A percentile compares a stretch with the other conserved stretches of the same genome.
phyloP scores from a whole-genome alignment of 2,113 vertebrate genomes.

The Nycticebus coucang region DNA sequence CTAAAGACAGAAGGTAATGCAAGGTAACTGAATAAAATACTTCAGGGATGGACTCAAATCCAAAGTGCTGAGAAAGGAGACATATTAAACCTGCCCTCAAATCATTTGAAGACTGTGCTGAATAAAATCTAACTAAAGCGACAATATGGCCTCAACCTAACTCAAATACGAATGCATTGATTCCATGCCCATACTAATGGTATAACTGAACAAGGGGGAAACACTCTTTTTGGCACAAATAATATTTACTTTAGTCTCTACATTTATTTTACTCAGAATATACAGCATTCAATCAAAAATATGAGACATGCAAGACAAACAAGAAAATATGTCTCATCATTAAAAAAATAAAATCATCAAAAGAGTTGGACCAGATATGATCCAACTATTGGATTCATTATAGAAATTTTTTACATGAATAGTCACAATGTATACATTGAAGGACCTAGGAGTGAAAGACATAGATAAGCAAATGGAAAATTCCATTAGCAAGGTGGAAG shows the following conservation, averaged over 20 bases:
- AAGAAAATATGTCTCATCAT: not conserved
- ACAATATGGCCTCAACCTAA: not conserved
- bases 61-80: not conserved
- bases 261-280: not conserved
- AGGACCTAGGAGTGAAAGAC: not conserved
- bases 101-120: not conserved
- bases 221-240: not conserved
- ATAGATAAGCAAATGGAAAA: conserved; percentile 20
- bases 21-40: not conserved
- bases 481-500: not conserved
- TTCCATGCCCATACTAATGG: not conserved
- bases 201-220: not conserved
- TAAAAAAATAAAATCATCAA: not conserved
- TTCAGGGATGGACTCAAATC: not conserved
- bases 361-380: not conserved
- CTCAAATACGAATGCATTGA: not conserved
- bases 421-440: not conserved
- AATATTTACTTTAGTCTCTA: not conserved
- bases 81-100: not conserved
- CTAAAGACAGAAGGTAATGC: not conserved
- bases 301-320: not conserved
- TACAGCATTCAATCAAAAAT: not conserved
- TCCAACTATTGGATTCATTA: not conserved
- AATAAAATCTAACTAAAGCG: not conserved
- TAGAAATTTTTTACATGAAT: not conserved